Base-by-base conservation (phyloP, 2,113 vertebrate species). In the Nyctibius bracteatus region DNA sequence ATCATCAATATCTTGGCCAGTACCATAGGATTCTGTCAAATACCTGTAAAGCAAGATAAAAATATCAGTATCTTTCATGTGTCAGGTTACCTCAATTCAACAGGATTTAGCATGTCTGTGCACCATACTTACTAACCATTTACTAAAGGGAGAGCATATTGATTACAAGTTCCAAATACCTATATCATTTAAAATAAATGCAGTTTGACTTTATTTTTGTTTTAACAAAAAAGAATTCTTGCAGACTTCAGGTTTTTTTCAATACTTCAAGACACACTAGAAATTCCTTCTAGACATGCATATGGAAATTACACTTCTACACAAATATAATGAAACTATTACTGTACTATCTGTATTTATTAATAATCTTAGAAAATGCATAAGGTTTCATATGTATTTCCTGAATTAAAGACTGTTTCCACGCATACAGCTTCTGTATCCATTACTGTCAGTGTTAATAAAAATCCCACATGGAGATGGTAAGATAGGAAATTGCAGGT, bases 1-100 rank as follows among this genome's bases (percentile, higher is more conserved):
- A 52, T 99, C 99, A 94, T 99, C 99, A 63, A 99, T 99, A 97
- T 99, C 99, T 98, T 99, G 99, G 31, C 99, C 99, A 8, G 98
- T 99, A 39, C 99, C 99, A 67, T 99, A 99, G 3, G 99, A 99
- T 55, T 98, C 98, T 27, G 99, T 99, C 92, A 99, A 95, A 96
- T 99, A 99, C 84, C 99, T 99, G 90, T 59, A 90, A 92, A 90
- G 21, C 13, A 86, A 82, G n/a, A 72, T 22, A 31, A 77, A 94
- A 94, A 57, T 20, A 75, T 44, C 5, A 3, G 14, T 51, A 68
- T 61, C 37, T 61, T 59, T 81, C 33, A 65, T n/a, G 15, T 7
- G 13, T 61, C 37, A 84, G 49, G 30, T 78, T 77, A 33, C 59
- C 14, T 66, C 35, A 86, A 5, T 47, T 52, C 68, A 81, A 52